Conservation (phyloP, 1,140 invertebrate genomes). For the Macrobrachium nipponense region DNA sequence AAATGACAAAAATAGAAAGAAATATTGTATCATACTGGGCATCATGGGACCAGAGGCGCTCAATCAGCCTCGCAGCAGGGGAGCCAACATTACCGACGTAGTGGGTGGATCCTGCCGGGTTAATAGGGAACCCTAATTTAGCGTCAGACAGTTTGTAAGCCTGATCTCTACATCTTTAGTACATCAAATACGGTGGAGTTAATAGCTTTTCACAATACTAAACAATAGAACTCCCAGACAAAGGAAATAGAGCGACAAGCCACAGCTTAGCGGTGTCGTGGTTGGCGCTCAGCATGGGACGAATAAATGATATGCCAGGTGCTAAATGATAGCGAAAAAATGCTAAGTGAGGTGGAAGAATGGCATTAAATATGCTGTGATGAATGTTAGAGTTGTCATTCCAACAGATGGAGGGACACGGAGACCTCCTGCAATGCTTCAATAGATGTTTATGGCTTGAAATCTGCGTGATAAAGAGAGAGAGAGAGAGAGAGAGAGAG, state of each 20-base stretch:
- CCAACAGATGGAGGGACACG: too few species aligned
- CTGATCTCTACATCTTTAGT: constrained; percentile 36
- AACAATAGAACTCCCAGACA: neutral
- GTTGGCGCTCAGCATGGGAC: neutral
- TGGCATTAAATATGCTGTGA: neutral
- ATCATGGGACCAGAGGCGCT: constrained; percentile 15
- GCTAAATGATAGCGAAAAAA: neutral
- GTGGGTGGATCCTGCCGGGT: constrained; percentile 29
- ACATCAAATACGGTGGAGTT: constrained; percentile 7
- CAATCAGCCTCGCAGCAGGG: constrained; percentile 35
- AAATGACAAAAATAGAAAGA: constrained; percentile 8
- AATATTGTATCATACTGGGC: constrained; percentile 15
- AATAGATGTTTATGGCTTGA: too few species aligned
- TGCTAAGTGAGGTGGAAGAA: neutral
- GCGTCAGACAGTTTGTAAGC: constrained; percentile 35
- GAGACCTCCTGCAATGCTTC: too few species aligned
- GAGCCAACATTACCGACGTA: constrained; percentile 37
- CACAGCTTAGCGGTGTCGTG: neutral
- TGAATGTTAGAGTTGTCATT: too few species aligned
- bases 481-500: too few species aligned
- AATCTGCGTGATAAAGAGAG: too few species aligned
- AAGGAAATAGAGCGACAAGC: neutral
- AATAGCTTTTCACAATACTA: constrained; percentile 26
- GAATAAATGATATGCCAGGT: constrained; percentile 6
- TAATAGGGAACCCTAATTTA: constrained; percentile 36